These are phyloP conservation scores for Phrynocephalus versicolor DNA, from an alignment of 2,113 vertebrate genomes.

Conservation along the genomic window DNA sequence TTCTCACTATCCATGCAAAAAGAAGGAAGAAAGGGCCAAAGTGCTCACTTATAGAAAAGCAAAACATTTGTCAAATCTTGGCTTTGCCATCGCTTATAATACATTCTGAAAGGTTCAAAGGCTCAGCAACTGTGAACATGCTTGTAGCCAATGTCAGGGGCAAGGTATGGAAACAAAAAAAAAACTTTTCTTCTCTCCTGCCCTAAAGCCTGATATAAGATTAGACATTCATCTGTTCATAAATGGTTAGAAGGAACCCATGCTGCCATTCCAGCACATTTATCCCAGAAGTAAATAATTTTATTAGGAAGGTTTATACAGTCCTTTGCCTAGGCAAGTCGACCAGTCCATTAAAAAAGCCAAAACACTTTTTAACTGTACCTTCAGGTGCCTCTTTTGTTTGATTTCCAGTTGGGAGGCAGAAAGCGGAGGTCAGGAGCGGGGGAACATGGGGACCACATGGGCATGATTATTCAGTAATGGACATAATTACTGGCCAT, in stretches of 20 bases:
- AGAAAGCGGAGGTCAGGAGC: neutral
- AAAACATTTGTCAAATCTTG: neutral
- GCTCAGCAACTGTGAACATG: neutral
- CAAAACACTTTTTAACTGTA: neutral
- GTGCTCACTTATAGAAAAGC: neutral
- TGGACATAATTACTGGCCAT: neutral
- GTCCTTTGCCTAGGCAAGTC: constrained; percentile 8
- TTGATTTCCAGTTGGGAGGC: constrained; percentile 15
- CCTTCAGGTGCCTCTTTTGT: constrained; percentile 23
- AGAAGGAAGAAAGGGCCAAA: neutral
- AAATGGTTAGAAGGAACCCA: neutral
- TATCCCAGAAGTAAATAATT: constrained; percentile 40
- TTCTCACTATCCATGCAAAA: neutral
- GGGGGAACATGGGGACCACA: neutral
- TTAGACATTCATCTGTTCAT: neutral
- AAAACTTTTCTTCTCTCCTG: neutral
- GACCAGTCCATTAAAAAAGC: constrained; percentile 31
- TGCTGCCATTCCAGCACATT: neutral
- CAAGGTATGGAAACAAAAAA: neutral
- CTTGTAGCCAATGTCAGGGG: neutral
- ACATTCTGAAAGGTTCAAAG: neutral
- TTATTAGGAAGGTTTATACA: constrained; percentile 3
- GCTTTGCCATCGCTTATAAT: neutral
- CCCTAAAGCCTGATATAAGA: neutral
- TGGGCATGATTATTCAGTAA: neutral